Percentiles rank a stretch among this genome's conserved stretches.
These are phyloP conservation scores for Polyploca ridens DNA, from an alignment of 2,888 invertebrate species.

Conservation along the genomic window DNA sequence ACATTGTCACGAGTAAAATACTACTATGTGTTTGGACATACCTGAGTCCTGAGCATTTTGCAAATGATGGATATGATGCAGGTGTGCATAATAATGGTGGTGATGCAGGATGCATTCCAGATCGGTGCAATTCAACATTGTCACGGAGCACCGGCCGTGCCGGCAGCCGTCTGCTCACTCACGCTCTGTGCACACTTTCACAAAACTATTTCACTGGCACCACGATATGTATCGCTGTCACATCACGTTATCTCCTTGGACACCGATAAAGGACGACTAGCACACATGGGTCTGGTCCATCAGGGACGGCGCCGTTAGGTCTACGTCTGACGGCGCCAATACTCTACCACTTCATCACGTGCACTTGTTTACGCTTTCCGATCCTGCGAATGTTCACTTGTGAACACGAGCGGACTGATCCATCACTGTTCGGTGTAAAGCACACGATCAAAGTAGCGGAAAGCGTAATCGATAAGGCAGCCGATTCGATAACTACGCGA, in stretches of 20 bases:
- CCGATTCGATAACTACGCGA: slow-evolving; percentile 55
- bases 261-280: slow-evolving; percentile 56
- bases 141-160: slow-evolving; percentile 69
- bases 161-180: slow-evolving; percentile 67
- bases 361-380: slow-evolving; percentile 54
- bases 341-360: slow-evolving; percentile 55
- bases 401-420: slow-evolving; percentile 56
- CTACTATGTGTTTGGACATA: slow-evolving; percentile 48
- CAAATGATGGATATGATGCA: slow-evolving; percentile 88
- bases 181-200: slow-evolving; percentile 81
- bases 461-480: slow-evolving; percentile 68
- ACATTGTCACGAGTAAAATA: slow-evolving; percentile 32
- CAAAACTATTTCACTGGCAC: slow-evolving; percentile 82
- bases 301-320: slow-evolving; percentile 68
- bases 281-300: slow-evolving; percentile 57
- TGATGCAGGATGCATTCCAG: slow-evolving; percentile 91
- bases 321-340: slow-evolving; percentile 60
- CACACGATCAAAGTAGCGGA: slow-evolving; percentile 50
- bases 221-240: slow-evolving; percentile 76
- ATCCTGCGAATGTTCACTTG: slow-evolving; percentile 54
- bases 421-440: slow-evolving; percentile 60
- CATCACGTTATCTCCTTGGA: slow-evolving; percentile 80
- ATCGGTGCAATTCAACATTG: slow-evolving; percentile 91
- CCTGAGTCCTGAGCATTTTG: slow-evolving; percentile 87
- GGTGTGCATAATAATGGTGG: slow-evolving; percentile 89